Evolutionary conservation across 2,888 invertebrate species (phyloP), one percentile per base, ranked within the genome.

Genomic region (Drosophila leonis): DNA sequence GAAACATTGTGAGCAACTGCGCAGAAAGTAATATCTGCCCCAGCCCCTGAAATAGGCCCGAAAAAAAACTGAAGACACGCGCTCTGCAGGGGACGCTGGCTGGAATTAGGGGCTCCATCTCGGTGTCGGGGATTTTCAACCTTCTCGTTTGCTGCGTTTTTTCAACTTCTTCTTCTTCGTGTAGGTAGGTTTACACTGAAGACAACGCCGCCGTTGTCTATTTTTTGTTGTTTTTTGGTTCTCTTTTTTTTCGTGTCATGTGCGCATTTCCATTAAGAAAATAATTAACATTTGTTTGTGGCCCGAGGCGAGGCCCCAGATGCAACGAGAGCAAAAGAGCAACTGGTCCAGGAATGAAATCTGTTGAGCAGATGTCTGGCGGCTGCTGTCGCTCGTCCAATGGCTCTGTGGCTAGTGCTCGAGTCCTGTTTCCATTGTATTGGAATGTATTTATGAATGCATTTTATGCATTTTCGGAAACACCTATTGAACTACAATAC

Each of bases 241-340:
- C 5, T 41, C 63, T 65, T 71, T 44, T 12, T 67, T 65, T 75
- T 29, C 60, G 55, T 66, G 90, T 89, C 86, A 79, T 90, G 83
- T 88, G 83, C 72, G 60, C 85, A 72, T 79, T 90, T 90, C 83
- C 88, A 90, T 87, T 90, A 90, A 82, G 86, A 87, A 87, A 88
- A 90, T 87, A 90, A 83, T 88, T 82, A 90, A 83, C 82, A 76
- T 83, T 89, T 83, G 82, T 51, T 75, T 80, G 67, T 76, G 60
- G 59, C 64, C 62, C 62, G 61, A 18, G 31, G 24, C 62, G 61
- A 18, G 42, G n/a, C 27, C 54, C 60, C 59, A 35, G 60, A 52
- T 54, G 52, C 52, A 41, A 7, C 54, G 37, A 29, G 52, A 9
- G 55, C 55, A 48, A 57, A 62, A 60, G 64, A 61, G 52, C 73